These are phyloP conservation scores for Deroplatys truncata DNA, from an alignment of 2,888 invertebrate genomes.

Conservation along the genomic window DNA sequence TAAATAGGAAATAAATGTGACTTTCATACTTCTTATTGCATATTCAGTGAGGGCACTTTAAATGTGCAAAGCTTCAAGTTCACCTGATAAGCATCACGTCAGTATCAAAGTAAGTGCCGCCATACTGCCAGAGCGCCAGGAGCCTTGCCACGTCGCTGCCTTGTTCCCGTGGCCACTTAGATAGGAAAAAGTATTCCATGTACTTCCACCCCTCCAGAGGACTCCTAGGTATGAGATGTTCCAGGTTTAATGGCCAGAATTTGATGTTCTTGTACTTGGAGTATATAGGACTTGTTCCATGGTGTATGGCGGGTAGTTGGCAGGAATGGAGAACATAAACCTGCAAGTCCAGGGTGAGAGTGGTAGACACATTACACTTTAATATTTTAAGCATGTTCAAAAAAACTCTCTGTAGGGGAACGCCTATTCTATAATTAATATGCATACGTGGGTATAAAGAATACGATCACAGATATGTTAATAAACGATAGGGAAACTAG, in stretches of 20 bases:
- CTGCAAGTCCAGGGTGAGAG: slow-evolving; percentile 43
- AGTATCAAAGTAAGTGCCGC: slow-evolving; percentile 72
- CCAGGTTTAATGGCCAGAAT: slow-evolving; percentile 9
- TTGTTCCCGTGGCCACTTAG: slow-evolving; percentile 55
- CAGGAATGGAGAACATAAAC: slow-evolving; percentile 38
- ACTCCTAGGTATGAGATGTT: slow-evolving; percentile 42
- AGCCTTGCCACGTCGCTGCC: slow-evolving; percentile 63
- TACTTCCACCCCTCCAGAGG: slow-evolving; percentile 55
- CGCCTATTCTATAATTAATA: too few species aligned
- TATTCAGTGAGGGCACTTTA: not conserved
- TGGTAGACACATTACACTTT: slow-evolving; percentile 50
- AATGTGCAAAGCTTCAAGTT: slow-evolving; percentile 36
- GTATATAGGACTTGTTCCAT: slow-evolving; percentile 38
- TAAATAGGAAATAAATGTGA: not conserved
- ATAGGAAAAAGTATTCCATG: slow-evolving; percentile 48
- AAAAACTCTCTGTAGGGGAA: too few species aligned
- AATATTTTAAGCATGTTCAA: too few species aligned
- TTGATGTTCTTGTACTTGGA: slow-evolving; percentile 39
- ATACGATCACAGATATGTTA: too few species aligned
- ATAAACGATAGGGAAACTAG: too few species aligned
- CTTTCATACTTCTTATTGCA: not conserved
- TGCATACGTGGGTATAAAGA: too few species aligned
- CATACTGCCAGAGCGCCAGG: slow-evolving; percentile 67
- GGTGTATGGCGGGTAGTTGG: slow-evolving; percentile 33
- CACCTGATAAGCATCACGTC: slow-evolving; percentile 58